Evolutionary conservation across 37 sponge, comb jelly and placozoan genomes (phyloP).

Genomic region (Trichoplax adhaerens): DNA sequence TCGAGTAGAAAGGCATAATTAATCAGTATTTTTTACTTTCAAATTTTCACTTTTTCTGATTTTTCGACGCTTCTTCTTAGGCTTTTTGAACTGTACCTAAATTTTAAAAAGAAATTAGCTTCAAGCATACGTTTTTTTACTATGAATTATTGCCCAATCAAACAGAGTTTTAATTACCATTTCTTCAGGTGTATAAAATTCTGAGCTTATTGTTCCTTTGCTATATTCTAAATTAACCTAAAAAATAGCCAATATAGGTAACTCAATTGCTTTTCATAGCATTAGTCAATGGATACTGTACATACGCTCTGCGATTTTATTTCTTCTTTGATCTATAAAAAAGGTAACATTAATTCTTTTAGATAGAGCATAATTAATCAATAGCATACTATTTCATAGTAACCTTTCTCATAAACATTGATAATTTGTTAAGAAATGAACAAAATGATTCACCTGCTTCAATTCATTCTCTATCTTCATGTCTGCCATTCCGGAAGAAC

Average conservation of each 20-base stretch:
- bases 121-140: too few relatives aligned
- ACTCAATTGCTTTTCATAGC: neutral
- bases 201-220: conserved; percentile 34
- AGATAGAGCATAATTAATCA: too few relatives aligned
- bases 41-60: conserved; percentile 19
- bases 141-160: neutral
- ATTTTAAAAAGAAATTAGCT: conserved; percentile 1
- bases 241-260: neutral
- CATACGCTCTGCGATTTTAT: too few relatives aligned
- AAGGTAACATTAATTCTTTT: too few relatives aligned
- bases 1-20: neutral
- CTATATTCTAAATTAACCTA: conserved; percentile 33
- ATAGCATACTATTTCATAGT: too few relatives aligned
- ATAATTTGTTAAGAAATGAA: too few relatives aligned
- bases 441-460: too few relatives aligned
- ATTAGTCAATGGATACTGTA: too few relatives aligned
- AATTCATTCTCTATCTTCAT: too few relatives aligned
- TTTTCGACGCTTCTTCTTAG: conserved; percentile 48
- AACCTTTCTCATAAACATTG: too few relatives aligned
- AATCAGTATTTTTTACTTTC: conserved; percentile 1
- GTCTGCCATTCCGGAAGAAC: too few relatives aligned
- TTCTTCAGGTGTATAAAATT: conserved; percentile 78
- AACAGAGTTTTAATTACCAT: conserved; percentile 22
- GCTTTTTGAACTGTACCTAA: conserved; percentile 54
- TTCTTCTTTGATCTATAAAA: too few relatives aligned